Percentiles rank a stretch among this genome's conserved stretches.
phyloP scores from a whole-genome alignment of 2,113 vertebrate species.

The Acinonyx jubatus region DNA sequence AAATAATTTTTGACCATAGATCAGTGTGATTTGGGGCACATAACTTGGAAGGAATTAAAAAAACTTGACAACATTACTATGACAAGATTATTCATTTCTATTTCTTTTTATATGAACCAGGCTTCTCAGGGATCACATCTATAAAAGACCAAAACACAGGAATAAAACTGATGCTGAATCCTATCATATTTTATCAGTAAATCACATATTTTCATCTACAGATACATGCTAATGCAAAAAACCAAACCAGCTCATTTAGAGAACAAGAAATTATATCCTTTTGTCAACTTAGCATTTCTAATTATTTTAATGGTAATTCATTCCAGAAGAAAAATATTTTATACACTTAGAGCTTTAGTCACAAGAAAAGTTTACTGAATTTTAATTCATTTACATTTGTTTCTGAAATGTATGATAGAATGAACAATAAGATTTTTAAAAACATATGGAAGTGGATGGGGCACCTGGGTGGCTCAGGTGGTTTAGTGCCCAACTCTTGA shows the following conservation, averaged over 20 bases:
- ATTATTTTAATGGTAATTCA: slow-evolving; percentile 42
- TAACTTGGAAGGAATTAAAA: background rate
- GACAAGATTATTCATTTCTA: background rate
- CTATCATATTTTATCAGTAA: background rate
- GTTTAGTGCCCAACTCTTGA: no score
- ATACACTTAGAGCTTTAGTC: slow-evolving; percentile 1
- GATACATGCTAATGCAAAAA: background rate
- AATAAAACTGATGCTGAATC: slow-evolving; percentile 26
- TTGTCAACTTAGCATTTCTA: background rate
- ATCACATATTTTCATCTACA: background rate
- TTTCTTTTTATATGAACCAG: background rate
- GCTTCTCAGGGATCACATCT: background rate
- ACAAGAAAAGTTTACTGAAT: slow-evolving; percentile 1
- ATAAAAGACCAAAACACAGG: background rate
- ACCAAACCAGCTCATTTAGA: background rate
- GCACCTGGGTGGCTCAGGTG: no score
- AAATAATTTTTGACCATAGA: background rate
- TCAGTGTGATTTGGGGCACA: background rate
- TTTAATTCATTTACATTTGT: slow-evolving; percentile 32
- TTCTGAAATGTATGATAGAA: background rate
- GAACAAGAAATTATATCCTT: slow-evolving; percentile 5
- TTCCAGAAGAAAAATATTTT: background rate
- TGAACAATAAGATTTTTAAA: background rate
- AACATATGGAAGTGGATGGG: background rate
- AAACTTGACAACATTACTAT: background rate